Conservation (phyloP, 2,113 vertebrate genomes). For the Gracilinanus agilis region DNA sequence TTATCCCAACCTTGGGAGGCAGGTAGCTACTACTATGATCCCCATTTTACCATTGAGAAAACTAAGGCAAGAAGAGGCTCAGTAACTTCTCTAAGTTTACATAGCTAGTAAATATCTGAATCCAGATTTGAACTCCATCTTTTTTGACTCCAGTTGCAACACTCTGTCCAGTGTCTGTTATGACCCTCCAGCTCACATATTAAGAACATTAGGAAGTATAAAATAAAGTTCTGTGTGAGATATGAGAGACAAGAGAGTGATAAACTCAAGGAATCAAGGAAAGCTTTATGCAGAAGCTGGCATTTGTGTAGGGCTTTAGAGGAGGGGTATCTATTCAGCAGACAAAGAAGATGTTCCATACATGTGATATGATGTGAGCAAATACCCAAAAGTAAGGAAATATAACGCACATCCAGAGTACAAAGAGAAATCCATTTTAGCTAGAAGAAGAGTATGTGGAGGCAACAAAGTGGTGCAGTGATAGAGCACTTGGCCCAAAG, state of each 20-base stretch:
- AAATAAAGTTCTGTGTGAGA: not conserved
- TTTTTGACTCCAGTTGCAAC: not conserved
- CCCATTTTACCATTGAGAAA: not conserved
- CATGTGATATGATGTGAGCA: not conserved
- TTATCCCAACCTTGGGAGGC: not conserved
- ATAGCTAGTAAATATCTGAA: not conserved
- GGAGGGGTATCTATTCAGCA: not conserved
- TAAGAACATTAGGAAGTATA: not conserved
- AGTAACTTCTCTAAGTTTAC: not conserved
- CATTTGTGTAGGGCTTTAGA: not conserved
- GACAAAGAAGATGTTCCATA: not conserved
- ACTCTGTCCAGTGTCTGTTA: not conserved
- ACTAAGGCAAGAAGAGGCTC: not conserved
- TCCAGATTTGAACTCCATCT: not conserved
- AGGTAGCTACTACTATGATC: not conserved
- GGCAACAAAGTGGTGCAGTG: too few relatives aligned
- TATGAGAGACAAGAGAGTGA: not conserved
- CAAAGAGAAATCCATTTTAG: not conserved
- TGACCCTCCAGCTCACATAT: not conserved
- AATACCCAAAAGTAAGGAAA: not conserved
- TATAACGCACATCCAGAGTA: not conserved
- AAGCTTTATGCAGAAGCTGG: not conserved
- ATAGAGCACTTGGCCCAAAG: too few relatives aligned
- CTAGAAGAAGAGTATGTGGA: not conserved
- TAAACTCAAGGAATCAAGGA: not conserved